Evolutionary conservation across 2,888 invertebrate genomes (phyloP).

Genomic region (Drosophila ustulata): DNA sequence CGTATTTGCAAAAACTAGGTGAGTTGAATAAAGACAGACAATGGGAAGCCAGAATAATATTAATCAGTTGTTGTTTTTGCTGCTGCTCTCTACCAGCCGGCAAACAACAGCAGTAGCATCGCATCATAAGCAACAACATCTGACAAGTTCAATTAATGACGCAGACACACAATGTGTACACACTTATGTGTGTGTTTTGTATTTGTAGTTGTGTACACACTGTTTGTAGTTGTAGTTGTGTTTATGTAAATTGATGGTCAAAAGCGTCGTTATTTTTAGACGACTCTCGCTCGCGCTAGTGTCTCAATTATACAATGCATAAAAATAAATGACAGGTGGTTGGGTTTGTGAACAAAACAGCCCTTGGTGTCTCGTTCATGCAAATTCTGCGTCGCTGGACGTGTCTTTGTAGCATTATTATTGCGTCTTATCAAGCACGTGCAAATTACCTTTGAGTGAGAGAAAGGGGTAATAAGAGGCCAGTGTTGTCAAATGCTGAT

Average conservation of each 20-base stretch:
- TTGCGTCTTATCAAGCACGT: slow-evolving; percentile 57
- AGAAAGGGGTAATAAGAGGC: not conserved
- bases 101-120: slow-evolving; percentile 22
- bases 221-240: slow-evolving; percentile 1
- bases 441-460: slow-evolving; percentile 17
- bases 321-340: slow-evolving; percentile 44
- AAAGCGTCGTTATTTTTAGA: slow-evolving; percentile 58
- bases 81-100: not conserved
- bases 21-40: slow-evolving; percentile 38
- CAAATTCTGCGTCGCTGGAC: slow-evolving; percentile 27
- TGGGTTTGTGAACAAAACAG: slow-evolving; percentile 7
- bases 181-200: too few species aligned
- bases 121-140: slow-evolving; percentile 26
- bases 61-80: slow-evolving; percentile 39
- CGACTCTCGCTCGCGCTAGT: slow-evolving; percentile 18
- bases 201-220: not conserved
- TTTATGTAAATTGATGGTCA: slow-evolving; percentile 47
- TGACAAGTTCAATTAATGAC: slow-evolving; percentile 63
- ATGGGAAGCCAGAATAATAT: slow-evolving; percentile 63
- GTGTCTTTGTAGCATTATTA: slow-evolving; percentile 35
- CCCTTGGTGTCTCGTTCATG: slow-evolving; percentile 28
- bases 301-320: slow-evolving; percentile 52
- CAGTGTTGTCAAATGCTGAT: slow-evolving; percentile 8
- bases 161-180: slow-evolving; percentile 11
- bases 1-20: slow-evolving; percentile 84